phyloP scores from a whole-genome alignment of 2,888 invertebrate species.

The Drosophila rellima region DNA sequence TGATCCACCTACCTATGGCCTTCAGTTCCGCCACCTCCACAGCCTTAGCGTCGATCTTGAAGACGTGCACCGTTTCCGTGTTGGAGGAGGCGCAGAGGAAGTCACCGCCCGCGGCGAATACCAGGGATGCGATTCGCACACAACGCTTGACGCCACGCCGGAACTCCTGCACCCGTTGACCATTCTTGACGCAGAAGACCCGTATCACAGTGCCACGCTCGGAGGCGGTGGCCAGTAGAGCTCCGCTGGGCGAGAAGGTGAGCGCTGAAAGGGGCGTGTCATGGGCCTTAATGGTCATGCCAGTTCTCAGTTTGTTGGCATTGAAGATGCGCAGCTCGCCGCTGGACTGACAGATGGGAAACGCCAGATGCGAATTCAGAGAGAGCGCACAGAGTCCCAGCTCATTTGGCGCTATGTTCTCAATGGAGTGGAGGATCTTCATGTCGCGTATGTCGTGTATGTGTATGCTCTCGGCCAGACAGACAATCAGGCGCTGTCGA shows the following conservation, averaged over 20 bases:
- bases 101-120: constrained; percentile 83
- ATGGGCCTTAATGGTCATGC: constrained; percentile 84
- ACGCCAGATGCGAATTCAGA: constrained; percentile 84
- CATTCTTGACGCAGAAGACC: constrained; percentile 85
- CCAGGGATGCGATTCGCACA: constrained; percentile 84
- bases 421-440: constrained; percentile 85
- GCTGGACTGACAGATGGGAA: constrained; percentile 81
- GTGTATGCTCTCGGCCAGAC: constrained; percentile 84
- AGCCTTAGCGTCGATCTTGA: constrained; percentile 83
- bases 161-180: constrained; percentile 85
- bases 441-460: constrained; percentile 86
- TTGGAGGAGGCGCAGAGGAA: constrained; percentile 85
- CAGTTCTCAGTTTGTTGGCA: constrained; percentile 81
- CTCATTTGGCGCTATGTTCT: constrained; percentile 83
- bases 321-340: constrained; percentile 85
- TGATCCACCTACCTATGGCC: constrained; percentile 64
- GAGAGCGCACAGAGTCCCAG: constrained; percentile 84
- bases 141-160: constrained; percentile 85
- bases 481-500: constrained; percentile 84
- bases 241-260: constrained; percentile 84
- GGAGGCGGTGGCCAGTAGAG: constrained; percentile 85
- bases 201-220: constrained; percentile 86
- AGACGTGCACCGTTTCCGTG: constrained; percentile 85
- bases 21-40: constrained; percentile 83
- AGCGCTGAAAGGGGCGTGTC: constrained; percentile 84